Evolutionary conservation across 2,797 vertebrate genomes (phyloP).

Genomic region (Podarcis siculus): DNA sequence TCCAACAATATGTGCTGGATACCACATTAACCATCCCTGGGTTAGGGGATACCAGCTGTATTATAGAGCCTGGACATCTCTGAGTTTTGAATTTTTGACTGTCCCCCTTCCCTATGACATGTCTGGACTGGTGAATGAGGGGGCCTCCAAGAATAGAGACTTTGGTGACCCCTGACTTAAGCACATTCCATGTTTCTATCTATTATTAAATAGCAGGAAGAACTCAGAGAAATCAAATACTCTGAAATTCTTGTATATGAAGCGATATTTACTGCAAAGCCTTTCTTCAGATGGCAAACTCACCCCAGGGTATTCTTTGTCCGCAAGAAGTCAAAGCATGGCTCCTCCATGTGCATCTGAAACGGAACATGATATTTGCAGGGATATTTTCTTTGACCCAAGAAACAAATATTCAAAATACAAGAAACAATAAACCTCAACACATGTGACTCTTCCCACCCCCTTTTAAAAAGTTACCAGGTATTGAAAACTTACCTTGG

Average conservation of each 20-base stretch:
- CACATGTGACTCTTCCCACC: too few species aligned
- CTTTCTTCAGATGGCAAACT: not conserved
- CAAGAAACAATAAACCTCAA: not conserved
- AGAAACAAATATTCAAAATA: not conserved
- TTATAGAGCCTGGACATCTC: not conserved
- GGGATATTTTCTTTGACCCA: not conserved
- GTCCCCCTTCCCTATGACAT: too few species aligned
- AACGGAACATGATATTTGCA: slow-evolving; percentile 40
- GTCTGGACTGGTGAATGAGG: not conserved
- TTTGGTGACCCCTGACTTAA: not conserved
- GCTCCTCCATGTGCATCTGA: slow-evolving; percentile 88
- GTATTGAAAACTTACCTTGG: too few species aligned
- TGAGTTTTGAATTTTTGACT: not conserved
- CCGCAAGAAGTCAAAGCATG: slow-evolving; percentile 87
- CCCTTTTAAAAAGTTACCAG: not conserved
- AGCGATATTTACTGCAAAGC: not conserved
- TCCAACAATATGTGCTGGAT: too few species aligned
- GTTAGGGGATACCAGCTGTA: not conserved
- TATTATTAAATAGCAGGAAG: not conserved
- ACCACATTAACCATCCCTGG: too few species aligned
- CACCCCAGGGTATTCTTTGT: slow-evolving; percentile 86
- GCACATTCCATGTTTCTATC: not conserved
- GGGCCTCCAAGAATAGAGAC: not conserved
- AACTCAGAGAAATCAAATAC: slow-evolving; percentile 26
- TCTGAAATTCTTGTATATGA: not conserved